Evolutionary conservation across 2,113 vertebrate species (phyloP), one percentile per base, ranked within the genome.

Genomic region (Plecturocebus donacophilus): DNA sequence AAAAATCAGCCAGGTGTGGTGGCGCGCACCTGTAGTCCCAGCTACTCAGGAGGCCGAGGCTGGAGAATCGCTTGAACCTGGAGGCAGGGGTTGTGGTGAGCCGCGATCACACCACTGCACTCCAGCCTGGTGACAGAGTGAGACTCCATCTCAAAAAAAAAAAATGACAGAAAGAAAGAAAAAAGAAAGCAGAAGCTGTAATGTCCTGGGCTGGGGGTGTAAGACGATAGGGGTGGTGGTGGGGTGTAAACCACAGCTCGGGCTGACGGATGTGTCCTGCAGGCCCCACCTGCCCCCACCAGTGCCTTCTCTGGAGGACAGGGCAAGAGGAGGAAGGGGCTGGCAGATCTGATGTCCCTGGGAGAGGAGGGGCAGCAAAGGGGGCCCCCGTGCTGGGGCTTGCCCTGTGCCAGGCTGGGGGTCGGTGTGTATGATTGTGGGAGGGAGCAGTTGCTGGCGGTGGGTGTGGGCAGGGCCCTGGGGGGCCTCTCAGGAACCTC

Each of bases 401-500:
- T 27, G 27, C 1, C 10, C 32, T 47, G 30, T 40, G 42, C 8
- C 40, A 21, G 42, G 61, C 58, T 13, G 56, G 70, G 58, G 38
- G 42, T 21, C 12, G 0, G 20, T 6, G 19, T 32, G 47, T 58
- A 71, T 66, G 90, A 21, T 21, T 40, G 42, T 40, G 3, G 35
- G 38, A 9, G 12, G 30, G 25, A 19, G 56, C 12, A 9, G 54
- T 58, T 35, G 21, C 73, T 25, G 32, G 40, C 70, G 70, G 32
- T 17, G 35, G 83, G 17, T 8, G 13, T 10, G 10, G 70, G 17
- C 7, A 11, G 21, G 45, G 76, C 21, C 73, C n/a, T 14, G 56
- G 90, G 90, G 90, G 73, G 19, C 49, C 56, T n/a, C 68, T 23
- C 54, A 23, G 96, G 93, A 80, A 77, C 91, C 84, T 82, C 75